These are phyloP conservation scores for Formica selysi DNA, from an alignment of 1,140 invertebrate genomes.

Conservation along the genomic window DNA sequence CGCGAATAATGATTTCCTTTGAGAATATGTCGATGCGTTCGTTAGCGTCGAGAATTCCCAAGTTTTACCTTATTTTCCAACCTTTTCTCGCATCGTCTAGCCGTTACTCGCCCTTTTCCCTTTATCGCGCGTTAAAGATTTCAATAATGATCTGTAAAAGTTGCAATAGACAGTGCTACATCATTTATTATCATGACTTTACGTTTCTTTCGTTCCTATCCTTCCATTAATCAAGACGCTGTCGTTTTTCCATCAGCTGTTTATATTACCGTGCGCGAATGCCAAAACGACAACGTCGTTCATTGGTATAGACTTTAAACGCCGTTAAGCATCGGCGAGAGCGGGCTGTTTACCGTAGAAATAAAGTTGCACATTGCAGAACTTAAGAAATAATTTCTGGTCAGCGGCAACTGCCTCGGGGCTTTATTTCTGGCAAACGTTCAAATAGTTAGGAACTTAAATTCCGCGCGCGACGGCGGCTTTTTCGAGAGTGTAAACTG, in stretches of 20 bases:
- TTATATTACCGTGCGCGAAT: slow-evolving; percentile 18
- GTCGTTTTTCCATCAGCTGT: slow-evolving; percentile 20
- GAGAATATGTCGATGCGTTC: slow-evolving; percentile 55
- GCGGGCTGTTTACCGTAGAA: neutral
- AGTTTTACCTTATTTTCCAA: slow-evolving; percentile 45
- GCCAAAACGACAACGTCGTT: slow-evolving; percentile 3
- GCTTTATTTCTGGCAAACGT: slow-evolving; percentile 78
- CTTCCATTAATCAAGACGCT: slow-evolving; percentile 33
- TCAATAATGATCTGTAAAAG: slow-evolving; percentile 56
- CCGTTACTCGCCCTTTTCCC: slow-evolving; percentile 5
- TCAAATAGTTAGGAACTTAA: slow-evolving; percentile 83
- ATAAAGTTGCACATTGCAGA: slow-evolving; percentile 59
- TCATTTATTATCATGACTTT: slow-evolving; percentile 43
- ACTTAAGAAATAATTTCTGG: slow-evolving; percentile 77
- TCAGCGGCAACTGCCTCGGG: slow-evolving; percentile 2
- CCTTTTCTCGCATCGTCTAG: slow-evolving; percentile 20
- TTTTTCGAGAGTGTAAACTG: slow-evolving; percentile 65
- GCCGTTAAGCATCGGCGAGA: neutral
- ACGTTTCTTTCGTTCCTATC: slow-evolving; percentile 17
- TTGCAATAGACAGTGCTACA: neutral
- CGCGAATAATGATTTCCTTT: slow-evolving; percentile 71
- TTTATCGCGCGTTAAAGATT: slow-evolving; percentile 34
- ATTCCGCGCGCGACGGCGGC: slow-evolving; percentile 62
- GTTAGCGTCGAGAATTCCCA: slow-evolving; percentile 65
- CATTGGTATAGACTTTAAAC: neutral